Percentiles rank a stretch among this genome's conserved stretches.
Evolutionary conservation across 2,113 vertebrate genomes (phyloP).

Genomic region (Neofelis nebulosa): DNA sequence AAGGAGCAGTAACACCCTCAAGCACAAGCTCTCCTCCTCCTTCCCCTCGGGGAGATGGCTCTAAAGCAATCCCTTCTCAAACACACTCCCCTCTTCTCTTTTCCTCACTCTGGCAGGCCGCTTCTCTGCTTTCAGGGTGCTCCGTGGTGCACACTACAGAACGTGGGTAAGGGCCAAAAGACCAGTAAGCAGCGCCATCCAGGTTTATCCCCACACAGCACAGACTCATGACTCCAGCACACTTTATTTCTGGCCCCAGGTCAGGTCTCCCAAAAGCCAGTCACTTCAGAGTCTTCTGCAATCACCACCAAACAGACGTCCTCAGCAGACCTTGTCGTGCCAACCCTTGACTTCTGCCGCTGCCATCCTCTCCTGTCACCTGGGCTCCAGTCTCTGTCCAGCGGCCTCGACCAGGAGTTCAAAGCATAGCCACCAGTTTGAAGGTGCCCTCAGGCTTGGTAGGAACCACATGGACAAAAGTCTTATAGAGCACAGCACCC

Average conservation of each 20-base stretch:
- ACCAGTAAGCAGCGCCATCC: not conserved
- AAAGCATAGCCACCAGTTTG: slow-evolving; percentile 92
- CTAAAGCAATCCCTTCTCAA: not conserved
- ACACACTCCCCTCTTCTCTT: not conserved
- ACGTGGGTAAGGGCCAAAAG: not conserved
- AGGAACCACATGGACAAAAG: slow-evolving; percentile 93
- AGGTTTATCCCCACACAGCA: not conserved
- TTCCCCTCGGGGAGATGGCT: not conserved
- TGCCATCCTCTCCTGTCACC: not conserved
- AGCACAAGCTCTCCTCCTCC: not conserved
- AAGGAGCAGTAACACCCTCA: not conserved
- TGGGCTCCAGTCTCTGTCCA: not conserved
- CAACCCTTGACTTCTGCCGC: not conserved
- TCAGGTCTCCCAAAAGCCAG: not conserved
- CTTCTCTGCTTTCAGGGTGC: not conserved
- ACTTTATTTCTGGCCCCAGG: slow-evolving; percentile 59
- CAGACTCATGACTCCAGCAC: not conserved
- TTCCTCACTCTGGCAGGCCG: not conserved
- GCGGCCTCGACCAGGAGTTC: slow-evolving; percentile 64
- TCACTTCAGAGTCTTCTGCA: not conserved
- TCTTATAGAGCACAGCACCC: slow-evolving; percentile 95
- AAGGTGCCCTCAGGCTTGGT: slow-evolving; percentile 90
- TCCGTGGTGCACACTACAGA: not conserved
- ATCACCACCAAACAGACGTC: not conserved
- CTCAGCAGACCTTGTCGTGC: not conserved